A percentile compares a stretch with the other conserved stretches of the same genome.
These are phyloP conservation scores for Portevinia maculata DNA, from an alignment of 2,888 invertebrate species.

Conservation along the genomic window DNA sequence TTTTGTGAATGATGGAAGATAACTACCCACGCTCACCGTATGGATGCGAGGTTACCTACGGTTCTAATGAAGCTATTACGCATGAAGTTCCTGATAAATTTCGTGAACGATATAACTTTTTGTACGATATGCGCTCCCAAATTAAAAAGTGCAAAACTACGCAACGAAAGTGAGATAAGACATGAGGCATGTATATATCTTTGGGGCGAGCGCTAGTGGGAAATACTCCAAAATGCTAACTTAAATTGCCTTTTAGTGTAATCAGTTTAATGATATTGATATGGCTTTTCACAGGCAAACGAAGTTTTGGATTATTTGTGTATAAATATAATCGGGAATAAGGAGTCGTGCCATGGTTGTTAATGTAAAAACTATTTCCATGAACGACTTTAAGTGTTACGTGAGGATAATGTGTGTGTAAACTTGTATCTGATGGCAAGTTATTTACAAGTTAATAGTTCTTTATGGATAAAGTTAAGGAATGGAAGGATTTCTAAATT, in stretches of 20 bases:
- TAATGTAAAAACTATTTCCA: constrained; percentile 52
- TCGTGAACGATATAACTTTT: constrained; percentile 30
- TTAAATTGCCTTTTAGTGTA: constrained; percentile 65
- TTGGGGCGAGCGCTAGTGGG: constrained; percentile 4
- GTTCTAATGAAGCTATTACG: constrained; percentile 64
- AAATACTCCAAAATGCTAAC: constrained; percentile 50
- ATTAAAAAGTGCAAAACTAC: constrained; percentile 58
- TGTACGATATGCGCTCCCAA: constrained; percentile 27
- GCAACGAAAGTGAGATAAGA: constrained; percentile 45
- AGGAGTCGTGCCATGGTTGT: constrained; percentile 6
- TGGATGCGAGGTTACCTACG: constrained; percentile 36
- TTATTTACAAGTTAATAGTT: neutral
- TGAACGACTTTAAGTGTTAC: constrained; percentile 7
- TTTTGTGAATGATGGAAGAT: neutral
- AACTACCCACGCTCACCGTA: constrained; percentile 4
- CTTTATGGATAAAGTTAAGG: neutral
- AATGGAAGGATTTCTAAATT: neutral
- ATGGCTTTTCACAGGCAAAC: constrained; percentile 49
- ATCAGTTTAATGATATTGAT: constrained; percentile 71
- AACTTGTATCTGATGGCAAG: constrained; percentile 11
- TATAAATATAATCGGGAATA: constrained; percentile 2
- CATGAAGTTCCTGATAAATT: constrained; percentile 61
- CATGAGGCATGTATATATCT: constrained; percentile 15
- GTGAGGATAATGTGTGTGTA: constrained; percentile 1
- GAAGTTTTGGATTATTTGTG: constrained; percentile 38